Percentiles rank a stretch among this genome's conserved stretches.
Evolutionary conservation across 2,797 vertebrate species (phyloP).

Genomic region (Chelon labrosus): DNA sequence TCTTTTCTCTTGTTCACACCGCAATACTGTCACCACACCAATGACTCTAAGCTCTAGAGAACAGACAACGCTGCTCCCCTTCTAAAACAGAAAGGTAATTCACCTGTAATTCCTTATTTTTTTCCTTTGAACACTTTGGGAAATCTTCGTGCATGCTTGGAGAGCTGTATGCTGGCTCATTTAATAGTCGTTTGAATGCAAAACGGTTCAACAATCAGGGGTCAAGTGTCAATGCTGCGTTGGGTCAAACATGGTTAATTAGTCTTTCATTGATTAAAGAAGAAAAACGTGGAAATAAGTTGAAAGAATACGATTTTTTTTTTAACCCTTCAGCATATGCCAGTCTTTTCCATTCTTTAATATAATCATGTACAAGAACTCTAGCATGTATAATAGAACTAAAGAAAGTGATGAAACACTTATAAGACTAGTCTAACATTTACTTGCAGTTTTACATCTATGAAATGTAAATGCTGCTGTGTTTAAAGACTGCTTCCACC

Average conservation of each 20-base stretch:
- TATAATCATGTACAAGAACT: too few relatives aligned
- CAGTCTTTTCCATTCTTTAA: not conserved
- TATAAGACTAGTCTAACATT: not conserved
- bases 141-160: constrained; percentile 27
- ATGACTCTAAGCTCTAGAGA: constrained; percentile 73
- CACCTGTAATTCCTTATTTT: constrained; percentile 30
- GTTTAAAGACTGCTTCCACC: constrained; percentile 8
- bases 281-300: not conserved
- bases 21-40: constrained; percentile 55
- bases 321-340: not conserved
- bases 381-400: not conserved
- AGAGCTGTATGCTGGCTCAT: not conserved
- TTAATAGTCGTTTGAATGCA: not conserved
- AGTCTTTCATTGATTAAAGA: not conserved
- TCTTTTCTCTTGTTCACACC: constrained; percentile 28
- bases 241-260: constrained; percentile 13
- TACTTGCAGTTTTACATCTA: not conserved
- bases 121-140: not conserved
- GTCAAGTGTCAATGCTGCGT: constrained; percentile 4
- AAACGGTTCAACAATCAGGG: not conserved
- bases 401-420: not conserved
- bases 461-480: constrained; percentile 4
- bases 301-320: too few relatives aligned
- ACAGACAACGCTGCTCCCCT: constrained; percentile 50
- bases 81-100: constrained; percentile 79